Evolutionary conservation across 1,140 invertebrate genomes (phyloP), one percentile per base, ranked within the genome.

Genomic region (Copidosoma floridanum): DNA sequence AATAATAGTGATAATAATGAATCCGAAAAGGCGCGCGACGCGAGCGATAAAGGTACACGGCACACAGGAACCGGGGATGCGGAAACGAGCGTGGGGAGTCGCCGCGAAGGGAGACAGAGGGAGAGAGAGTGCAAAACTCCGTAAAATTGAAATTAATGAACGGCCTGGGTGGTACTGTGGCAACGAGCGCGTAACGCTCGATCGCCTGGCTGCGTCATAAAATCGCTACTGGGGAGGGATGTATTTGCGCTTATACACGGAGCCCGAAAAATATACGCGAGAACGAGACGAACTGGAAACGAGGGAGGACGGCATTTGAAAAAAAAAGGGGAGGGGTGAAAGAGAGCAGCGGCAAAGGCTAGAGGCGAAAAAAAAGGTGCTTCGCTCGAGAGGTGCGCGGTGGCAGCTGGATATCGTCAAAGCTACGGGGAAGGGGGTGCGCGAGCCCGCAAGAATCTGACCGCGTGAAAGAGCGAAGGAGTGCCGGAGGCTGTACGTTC

Each of bases 141-240:
- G 75, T 71, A 78, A 79, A 79, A 79, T 79, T 78, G 76, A 78
- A 78, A 79, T 78, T 79, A 79, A 79, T 75, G 77, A 78, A 78
- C 10, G 23, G 5, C 3, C 38, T 12, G 32, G 21, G 8, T 6
- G 16, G 21, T 12, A 2, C 3, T 1, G 26, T 5, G 1, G 20
- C 20, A 8, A 23, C 37, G 38, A 11, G 37, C 12, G 14, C 2
- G 37, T 12, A 44, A 24, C 23, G 16, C 29, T 38, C 43, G n/a
- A 7, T 12, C 0, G 16, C 18, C 35, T 26, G 6, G 11, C 24
- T 16, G 3, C 37, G 41, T 18, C 27, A 4, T 12, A 21, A 48
- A 50, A 40, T 50, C 32, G 6, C 10, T 20, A 14, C n/a, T n/a
- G 12, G n/a, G 16, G 23, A 41, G 46, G 32, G 23, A 38, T 47